Percentiles rank a stretch among this genome's conserved stretches.
Evolutionary conservation across 2,113 vertebrate genomes (phyloP).

Genomic region (Triplophysa rosa): DNA sequence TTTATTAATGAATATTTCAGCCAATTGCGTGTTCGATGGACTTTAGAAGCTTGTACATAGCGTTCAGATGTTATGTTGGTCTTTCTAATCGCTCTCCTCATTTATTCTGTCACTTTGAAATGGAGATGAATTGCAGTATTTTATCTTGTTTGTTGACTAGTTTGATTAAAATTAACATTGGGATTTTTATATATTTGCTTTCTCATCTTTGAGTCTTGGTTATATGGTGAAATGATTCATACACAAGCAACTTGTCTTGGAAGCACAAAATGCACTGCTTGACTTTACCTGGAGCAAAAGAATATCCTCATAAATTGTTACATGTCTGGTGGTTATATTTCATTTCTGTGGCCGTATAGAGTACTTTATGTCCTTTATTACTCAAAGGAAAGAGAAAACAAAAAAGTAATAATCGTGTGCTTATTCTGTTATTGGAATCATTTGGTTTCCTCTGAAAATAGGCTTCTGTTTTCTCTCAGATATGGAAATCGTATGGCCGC

Average conservation of each 20-base stretch:
- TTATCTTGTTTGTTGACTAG: neutral
- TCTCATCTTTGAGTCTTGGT: neutral
- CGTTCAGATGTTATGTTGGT: neutral
- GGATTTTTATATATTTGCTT: neutral
- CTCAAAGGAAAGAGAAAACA: neutral
- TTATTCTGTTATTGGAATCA: slow-evolving; percentile 19
- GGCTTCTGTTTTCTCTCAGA: neutral
- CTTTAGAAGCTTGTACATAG: neutral
- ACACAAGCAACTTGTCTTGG: neutral
- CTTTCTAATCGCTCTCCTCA: neutral
- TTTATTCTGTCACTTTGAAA: slow-evolving; percentile 17
- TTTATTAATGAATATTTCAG: slow-evolving; percentile 28
- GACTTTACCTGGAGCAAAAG: neutral
- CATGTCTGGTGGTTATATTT: neutral
- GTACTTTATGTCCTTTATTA: neutral
- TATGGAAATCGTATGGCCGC: slow-evolving; percentile 10
- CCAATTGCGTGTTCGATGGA: neutral
- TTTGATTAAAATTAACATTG: slow-evolving; percentile 5
- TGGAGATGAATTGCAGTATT: neutral
- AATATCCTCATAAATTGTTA: slow-evolving; percentile 17
- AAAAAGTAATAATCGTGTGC: neutral
- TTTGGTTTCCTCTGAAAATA: neutral
- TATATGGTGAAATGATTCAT: neutral
- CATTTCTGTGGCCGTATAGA: neutral
- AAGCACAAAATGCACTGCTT: neutral